Base-by-base conservation (phyloP, 2,113 vertebrate genomes). In the Lanius ludovicianus region DNA sequence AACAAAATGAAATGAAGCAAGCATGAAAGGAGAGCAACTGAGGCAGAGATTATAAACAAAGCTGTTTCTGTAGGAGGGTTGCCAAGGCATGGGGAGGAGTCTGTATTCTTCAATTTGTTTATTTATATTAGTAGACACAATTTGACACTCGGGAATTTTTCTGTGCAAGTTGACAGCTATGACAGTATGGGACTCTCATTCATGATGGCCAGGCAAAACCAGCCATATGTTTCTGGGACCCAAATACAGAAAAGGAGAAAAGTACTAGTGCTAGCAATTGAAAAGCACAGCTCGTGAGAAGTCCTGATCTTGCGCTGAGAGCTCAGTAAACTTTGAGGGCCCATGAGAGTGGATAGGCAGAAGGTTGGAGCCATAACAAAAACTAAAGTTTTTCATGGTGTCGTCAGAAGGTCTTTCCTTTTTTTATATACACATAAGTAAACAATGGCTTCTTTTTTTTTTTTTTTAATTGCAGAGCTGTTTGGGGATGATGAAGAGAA, bases 401-500 rank as follows among this genome's bases (percentile, higher is more conserved):
- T 71, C 3, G 16, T 81, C 63, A 77, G 57, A 89, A 94, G n/a
- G 57, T 57, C 62, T 90, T 50, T 82, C 69, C 4, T 57, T 76
- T 94, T 92, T 89, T 33, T 50, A 89, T 84, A 87, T 60, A 70
- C 37, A 75, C 11, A 16, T 75, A 92, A 71, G 56, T 88, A 96
- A 96, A 92, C 37, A 96, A 57, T 47, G 35, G 6, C 0, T 4
- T 12, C 9, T 59, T 42, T 42, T 42, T 57, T 59, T 57, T 19
- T 17, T 70, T 63, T 90, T 60, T 87, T 74, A 88, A 86, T 93
- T 95, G 71, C 44, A 75, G 53, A 67, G n/a, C 49, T 93, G 44
- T 78, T 94, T 89, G 62, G 53, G 20, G 28, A 71, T 90, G 88
- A 92, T 90, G 83, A 94, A 92, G 80, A 92, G 35, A 83, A 97